A percentile compares a stretch with the other conserved stretches of the same genome.
Evolutionary conservation across 2,888 invertebrate species (phyloP).

Genomic region (Sialis fuliginosa): DNA sequence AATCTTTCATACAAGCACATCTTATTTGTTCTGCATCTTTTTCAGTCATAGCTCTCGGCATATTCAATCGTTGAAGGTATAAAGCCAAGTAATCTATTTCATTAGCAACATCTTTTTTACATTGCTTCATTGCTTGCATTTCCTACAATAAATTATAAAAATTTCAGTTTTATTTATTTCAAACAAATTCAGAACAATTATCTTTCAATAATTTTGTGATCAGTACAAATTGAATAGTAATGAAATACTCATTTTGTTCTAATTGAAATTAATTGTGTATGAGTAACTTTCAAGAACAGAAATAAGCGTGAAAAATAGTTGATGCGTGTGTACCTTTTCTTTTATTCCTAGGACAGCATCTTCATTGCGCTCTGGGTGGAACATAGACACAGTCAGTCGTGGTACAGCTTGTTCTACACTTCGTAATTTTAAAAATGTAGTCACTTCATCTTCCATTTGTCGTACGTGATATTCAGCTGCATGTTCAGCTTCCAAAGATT

Average conservation of each 20-base stretch:
- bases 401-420: constrained; percentile 29
- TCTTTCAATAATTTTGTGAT: too few relatives aligned
- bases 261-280: too few relatives aligned
- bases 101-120: constrained; percentile 40
- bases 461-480: constrained; percentile 33
- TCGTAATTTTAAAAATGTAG: constrained; percentile 27
- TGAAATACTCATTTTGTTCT: too few relatives aligned
- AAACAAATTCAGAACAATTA: too few relatives aligned
- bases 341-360: constrained; percentile 28
- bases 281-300: too few relatives aligned
- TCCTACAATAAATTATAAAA: constrained; percentile 22
- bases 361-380: constrained; percentile 34
- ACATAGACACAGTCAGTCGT: constrained; percentile 30
- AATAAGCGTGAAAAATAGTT: too few relatives aligned
- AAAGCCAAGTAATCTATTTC: constrained; percentile 44
- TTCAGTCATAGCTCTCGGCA: constrained; percentile 25
- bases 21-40: constrained; percentile 30
- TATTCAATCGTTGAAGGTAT: constrained; percentile 39
- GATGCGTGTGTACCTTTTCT: constrained; percentile 29
- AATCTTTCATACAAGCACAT: constrained; percentile 44
- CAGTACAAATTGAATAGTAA: too few relatives aligned
- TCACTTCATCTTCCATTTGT: constrained; percentile 27
- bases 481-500: constrained; percentile 44
- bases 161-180: too few relatives aligned
- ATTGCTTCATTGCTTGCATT: constrained; percentile 28